Evolutionary conservation across 2,888 invertebrate species (phyloP), one percentile per base, ranked within the genome.

Genomic region (Helleia helle): DNA sequence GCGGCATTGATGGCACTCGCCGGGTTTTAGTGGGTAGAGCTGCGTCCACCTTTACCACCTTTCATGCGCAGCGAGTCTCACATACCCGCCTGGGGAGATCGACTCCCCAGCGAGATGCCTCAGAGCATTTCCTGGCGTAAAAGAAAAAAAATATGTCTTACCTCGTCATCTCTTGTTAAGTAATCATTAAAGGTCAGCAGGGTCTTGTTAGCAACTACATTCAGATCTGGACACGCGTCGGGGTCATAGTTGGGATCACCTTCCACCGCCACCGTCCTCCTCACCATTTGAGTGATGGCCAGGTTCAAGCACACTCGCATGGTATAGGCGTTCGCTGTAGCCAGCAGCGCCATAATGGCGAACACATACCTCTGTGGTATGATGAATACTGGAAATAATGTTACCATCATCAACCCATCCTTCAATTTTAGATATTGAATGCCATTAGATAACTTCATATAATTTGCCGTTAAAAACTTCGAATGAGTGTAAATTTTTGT

Each of bases 271-370:
- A 55, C 52, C 0, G 49, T 62, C 29, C 51, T 72, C 17, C 71
- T 62, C 15, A 90, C 89, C 88, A 92, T 89, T 55, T 91, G 88
- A 0, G 91, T 91, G 46, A 92, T 91, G 14, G 91, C 90, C 30
- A 91, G 87, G 47, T 91, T 91, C 8, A 92, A 84, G 48, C 90
- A 90, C 2, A 91, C 89, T 5, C 92, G 83, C 91, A 92, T 92
- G 44, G 91, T 90, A 62, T 92, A 92, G 11, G 92, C 92, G 58
- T 91, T 91, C 39, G 90, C 86, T 26, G 92, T 86, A 6, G 90
- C 92, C 54, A 92, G 62, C 62, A 92, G 91, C 12, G 91, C 90
- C 92, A 92, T 92, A 28, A 91, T 81, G 42, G 90, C 88, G 70
- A 92, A 84, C 56, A 92, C 87, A 75, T 91, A 90, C 64, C 92